These are phyloP conservation scores for Cyaniris semiargus DNA, from an alignment of 2,888 invertebrate species.

Conservation along the genomic window DNA sequence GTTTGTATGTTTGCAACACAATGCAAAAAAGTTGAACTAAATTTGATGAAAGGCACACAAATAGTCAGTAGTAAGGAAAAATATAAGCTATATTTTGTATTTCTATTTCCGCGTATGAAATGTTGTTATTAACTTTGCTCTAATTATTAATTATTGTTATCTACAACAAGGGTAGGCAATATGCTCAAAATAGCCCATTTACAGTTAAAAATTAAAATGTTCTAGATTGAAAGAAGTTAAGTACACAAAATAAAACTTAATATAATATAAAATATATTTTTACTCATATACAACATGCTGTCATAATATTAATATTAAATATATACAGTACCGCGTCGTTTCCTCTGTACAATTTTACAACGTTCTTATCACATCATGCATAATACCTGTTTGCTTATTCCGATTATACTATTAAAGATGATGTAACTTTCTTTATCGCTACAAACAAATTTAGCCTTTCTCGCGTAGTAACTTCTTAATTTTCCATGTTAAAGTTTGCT, in stretches of 20 bases:
- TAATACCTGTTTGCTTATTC: slow-evolving; percentile 59
- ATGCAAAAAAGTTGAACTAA: no score
- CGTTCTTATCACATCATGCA: slow-evolving; percentile 55
- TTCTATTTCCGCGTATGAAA: no score
- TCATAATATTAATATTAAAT: slow-evolving; percentile 58
- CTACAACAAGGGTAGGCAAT: no score
- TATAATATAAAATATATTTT: neutral
- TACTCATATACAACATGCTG: neutral
- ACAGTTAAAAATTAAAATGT: neutral
- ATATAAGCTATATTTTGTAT: no score
- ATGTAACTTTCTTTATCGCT: slow-evolving; percentile 55
- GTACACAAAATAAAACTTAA: neutral
- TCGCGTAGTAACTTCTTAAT: slow-evolving; percentile 42
- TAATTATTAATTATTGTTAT: no score
- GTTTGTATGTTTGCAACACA: no score
- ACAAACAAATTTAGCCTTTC: slow-evolving; percentile 45
- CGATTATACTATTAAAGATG: slow-evolving; percentile 59
- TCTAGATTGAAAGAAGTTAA: neutral
- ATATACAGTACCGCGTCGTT: slow-evolving; percentile 48
- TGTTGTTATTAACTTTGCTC: no score
- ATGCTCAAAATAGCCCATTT: neutral
- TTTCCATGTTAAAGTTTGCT: slow-evolving; percentile 19
- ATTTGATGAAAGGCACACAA: no score
- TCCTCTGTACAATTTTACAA: slow-evolving; percentile 52
- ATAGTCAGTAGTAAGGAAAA: no score